A percentile compares a stretch with the other conserved stretches of the same genome.
Conservation (phyloP, 2,797 vertebrate species). For the Nannoperca australis region DNA sequence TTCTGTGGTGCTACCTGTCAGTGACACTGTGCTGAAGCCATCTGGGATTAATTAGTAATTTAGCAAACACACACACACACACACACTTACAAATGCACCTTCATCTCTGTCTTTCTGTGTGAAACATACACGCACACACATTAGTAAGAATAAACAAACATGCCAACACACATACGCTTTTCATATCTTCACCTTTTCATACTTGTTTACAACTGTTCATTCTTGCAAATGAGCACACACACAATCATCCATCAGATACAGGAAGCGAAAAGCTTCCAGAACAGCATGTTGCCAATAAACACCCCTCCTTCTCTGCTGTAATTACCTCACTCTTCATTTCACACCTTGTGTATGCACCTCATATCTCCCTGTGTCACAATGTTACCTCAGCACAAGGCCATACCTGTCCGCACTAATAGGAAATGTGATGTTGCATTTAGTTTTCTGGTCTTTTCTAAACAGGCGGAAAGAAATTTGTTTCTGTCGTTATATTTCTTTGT, state of each 20-base stretch:
- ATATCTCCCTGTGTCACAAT: conserved; percentile 50
- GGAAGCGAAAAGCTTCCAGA: conserved; percentile 63
- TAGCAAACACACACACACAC: conserved; percentile 36
- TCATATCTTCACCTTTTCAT: conserved; percentile 6
- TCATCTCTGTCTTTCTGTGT: conserved; percentile 23
- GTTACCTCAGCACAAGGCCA: conserved; percentile 29
- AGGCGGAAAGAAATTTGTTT: background rate
- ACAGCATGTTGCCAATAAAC: conserved; percentile 80
- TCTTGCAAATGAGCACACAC: background rate
- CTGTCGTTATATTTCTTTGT: background rate
- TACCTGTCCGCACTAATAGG: conserved; percentile 36
- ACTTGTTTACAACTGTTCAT: conserved; percentile 27
- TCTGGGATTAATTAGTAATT: conserved; percentile 85
- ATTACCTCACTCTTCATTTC: conserved; percentile 75
- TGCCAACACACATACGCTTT: background rate
- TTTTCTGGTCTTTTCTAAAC: conserved; percentile 20
- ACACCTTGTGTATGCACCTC: conserved; percentile 66
- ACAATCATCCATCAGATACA: conserved; percentile 46
- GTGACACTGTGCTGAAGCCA: conserved; percentile 72
- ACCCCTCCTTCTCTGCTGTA: conserved; percentile 62
- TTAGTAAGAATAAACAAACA: conserved; percentile 29
- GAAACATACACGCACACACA: conserved; percentile 18
- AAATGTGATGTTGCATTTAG: conserved; percentile 36
- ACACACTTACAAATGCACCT: conserved; percentile 9
- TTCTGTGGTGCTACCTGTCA: conserved; percentile 75